Evolutionary conservation across 2,888 invertebrate species (phyloP).

Genomic region (Tortricodes alternella): DNA sequence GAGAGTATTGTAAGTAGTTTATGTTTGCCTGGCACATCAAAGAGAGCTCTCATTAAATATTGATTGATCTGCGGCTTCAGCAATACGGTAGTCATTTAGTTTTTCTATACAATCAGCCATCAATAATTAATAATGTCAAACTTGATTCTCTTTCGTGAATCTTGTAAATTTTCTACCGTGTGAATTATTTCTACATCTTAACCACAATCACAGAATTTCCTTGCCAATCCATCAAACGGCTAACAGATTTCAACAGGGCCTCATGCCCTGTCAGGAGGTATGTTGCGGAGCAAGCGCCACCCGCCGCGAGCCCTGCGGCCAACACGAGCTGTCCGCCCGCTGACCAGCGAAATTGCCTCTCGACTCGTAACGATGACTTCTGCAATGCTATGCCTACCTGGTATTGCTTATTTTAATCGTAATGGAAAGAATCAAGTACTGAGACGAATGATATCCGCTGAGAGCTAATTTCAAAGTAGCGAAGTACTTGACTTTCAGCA

Average conservation of each 20-base stretch:
- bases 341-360: conserved; percentile 41
- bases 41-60: conserved; percentile 58
- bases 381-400: conserved; percentile 48
- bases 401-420: conserved; percentile 39
- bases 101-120: conserved; percentile 1
- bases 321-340: conserved; percentile 60
- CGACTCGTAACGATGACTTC: conserved; percentile 55
- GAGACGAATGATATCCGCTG: not conserved
- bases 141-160: not conserved
- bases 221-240: conserved; percentile 4
- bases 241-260: conserved; percentile 41
- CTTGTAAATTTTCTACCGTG: too few relatives aligned
- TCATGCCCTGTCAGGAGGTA: conserved; percentile 58
- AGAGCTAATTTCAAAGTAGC: not conserved
- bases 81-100: conserved; percentile 66
- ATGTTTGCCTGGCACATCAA: conserved; percentile 49
- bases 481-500: conserved; percentile 12
- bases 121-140: not conserved
- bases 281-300: conserved; percentile 62
- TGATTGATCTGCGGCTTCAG: conserved; percentile 69
- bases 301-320: conserved; percentile 65
- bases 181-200: too few relatives aligned
- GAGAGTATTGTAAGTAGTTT: conserved; percentile 42
- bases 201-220: too few relatives aligned
- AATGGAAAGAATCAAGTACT: conserved; percentile 15